phyloP scores from a whole-genome alignment of 1,140 invertebrate genomes.

The Dreissena rostriformis region DNA sequence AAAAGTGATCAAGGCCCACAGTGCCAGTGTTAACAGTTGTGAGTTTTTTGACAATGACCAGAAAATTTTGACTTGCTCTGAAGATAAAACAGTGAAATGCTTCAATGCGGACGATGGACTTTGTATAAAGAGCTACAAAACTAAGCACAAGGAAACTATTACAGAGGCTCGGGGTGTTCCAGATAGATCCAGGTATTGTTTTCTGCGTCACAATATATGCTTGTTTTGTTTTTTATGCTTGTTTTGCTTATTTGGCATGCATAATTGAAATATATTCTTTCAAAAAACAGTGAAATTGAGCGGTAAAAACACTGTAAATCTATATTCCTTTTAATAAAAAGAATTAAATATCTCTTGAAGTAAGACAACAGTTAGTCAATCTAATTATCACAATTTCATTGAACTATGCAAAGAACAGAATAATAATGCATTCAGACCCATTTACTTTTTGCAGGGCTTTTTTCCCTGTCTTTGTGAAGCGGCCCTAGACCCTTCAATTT shows the following conservation, averaged over 20 bases:
- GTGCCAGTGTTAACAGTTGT: slow-evolving; percentile 75
- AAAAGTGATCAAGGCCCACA: slow-evolving; percentile 74
- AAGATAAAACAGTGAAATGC: slow-evolving; percentile 74
- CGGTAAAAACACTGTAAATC: too few relatives aligned
- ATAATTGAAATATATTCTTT: too few relatives aligned
- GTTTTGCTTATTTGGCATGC: not conserved
- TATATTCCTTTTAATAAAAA: too few relatives aligned
- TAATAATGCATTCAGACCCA: too few relatives aligned
- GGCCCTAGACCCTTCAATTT: too few relatives aligned
- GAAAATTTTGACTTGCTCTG: slow-evolving; percentile 72
- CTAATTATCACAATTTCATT: too few relatives aligned
- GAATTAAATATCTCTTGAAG: too few relatives aligned
- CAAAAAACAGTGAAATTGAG: too few relatives aligned
- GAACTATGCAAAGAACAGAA: too few relatives aligned
- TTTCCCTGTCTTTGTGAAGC: too few relatives aligned
- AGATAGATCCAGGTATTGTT: slow-evolving; percentile 63
- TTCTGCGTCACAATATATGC: not conserved
- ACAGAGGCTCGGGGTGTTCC: slow-evolving; percentile 62
- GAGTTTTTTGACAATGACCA: slow-evolving; percentile 72
- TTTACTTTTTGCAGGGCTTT: too few relatives aligned
- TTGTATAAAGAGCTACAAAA: slow-evolving; percentile 63
- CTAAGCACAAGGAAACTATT: slow-evolving; percentile 63
- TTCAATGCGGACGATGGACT: slow-evolving; percentile 73
- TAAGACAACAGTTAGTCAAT: too few relatives aligned
- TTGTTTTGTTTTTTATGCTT: not conserved